Percentiles rank a stretch among this genome's conserved stretches.
These are phyloP conservation scores for Scomber scombrus DNA, from an alignment of 2,113 vertebrate species.

Conservation along the genomic window DNA sequence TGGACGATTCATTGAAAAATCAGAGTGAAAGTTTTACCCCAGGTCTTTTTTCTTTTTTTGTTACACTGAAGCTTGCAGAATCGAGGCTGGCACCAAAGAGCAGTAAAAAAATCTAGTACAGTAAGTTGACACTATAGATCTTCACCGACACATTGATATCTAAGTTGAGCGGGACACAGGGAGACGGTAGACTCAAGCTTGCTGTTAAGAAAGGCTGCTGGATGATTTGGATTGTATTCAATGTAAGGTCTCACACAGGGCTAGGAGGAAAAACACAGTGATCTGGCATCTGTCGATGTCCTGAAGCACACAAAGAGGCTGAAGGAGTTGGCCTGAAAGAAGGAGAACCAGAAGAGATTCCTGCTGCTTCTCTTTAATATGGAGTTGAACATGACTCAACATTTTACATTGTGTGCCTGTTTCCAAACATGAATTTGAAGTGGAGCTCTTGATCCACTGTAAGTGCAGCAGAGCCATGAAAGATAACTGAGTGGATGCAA, in stretches of 20 bases:
- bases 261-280: constrained; percentile 52
- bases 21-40: constrained; percentile 10
- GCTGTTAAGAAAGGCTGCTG: constrained; percentile 38
- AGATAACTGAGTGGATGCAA: constrained; percentile 29
- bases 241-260: constrained; percentile 21
- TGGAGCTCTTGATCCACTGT: constrained; percentile 29
- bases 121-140: constrained; percentile 8
- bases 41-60: not conserved
- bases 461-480: constrained; percentile 10
- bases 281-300: constrained; percentile 58
- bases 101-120: not conserved
- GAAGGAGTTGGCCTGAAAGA: constrained; percentile 8
- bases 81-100: constrained; percentile 16
- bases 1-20: constrained; percentile 2
- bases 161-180: constrained; percentile 15
- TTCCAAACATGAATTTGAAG: constrained; percentile 3
- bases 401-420: constrained; percentile 33
- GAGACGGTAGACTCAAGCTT: constrained; percentile 7
- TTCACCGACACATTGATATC: constrained; percentile 11
- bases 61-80: not conserved
- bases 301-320: constrained; percentile 20
- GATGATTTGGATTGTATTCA: constrained; percentile 28
- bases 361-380: constrained; percentile 12
- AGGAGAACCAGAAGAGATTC: constrained; percentile 8
- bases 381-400: constrained; percentile 32